Evolutionary conservation across 2,888 invertebrate species (phyloP).

Genomic region (Hyalella azteca): DNA sequence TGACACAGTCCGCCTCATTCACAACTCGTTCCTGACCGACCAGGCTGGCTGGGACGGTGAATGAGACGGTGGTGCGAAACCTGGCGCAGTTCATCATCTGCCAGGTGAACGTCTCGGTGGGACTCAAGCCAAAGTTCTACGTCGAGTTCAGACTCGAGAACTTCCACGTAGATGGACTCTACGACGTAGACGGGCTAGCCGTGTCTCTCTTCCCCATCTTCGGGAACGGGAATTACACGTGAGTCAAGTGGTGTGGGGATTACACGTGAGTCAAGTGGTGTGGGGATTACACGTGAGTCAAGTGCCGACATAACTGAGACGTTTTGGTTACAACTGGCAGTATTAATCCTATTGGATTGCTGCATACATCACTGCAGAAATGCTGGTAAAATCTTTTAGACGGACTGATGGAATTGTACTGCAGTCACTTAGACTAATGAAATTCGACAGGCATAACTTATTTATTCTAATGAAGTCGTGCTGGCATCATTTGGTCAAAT

Average conservation of each 20-base stretch:
- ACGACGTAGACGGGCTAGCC: constrained; percentile 44
- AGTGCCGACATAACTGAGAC: too few species aligned
- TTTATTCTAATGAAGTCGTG: too few species aligned
- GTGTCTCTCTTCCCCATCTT: constrained; percentile 46
- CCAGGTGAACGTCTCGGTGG: constrained; percentile 44
- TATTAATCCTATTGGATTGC: too few species aligned
- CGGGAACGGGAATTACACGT: constrained; percentile 45
- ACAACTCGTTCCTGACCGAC: too few species aligned
- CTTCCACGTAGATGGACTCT: constrained; percentile 44
- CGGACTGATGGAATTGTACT: too few species aligned
- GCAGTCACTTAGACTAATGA: too few species aligned
- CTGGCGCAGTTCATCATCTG: constrained; percentile 47
- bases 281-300: neutral
- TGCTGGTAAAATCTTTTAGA: too few species aligned
- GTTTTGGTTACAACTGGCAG: too few species aligned
- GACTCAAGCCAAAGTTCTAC: constrained; percentile 46
- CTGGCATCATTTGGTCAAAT: too few species aligned
- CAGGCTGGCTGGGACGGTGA: constrained; percentile 46
- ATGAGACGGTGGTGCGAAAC: constrained; percentile 38
- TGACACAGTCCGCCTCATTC: too few species aligned
- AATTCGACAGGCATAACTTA: too few species aligned
- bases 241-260: neutral
- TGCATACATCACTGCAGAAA: too few species aligned
- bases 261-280: neutral
- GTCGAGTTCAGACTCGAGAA: constrained; percentile 43